Evolutionary conservation across 2,113 vertebrate species (phyloP).

Genomic region (Ctenodactylus gundi): DNA sequence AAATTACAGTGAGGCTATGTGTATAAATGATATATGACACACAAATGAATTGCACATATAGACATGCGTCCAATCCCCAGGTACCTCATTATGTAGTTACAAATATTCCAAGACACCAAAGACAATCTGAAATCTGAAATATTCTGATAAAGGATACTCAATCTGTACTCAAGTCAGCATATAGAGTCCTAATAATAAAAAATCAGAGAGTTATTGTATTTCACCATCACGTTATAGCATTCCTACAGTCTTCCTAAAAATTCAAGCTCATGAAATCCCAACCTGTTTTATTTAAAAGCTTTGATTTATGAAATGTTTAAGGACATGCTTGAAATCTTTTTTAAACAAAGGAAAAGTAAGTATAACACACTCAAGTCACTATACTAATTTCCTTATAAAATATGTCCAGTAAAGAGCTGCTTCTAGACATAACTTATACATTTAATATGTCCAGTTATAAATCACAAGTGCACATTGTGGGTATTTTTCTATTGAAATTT

Average conservation of each 20-base stretch:
- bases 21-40: not conserved
- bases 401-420: slow-evolving; percentile 65
- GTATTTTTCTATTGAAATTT: slow-evolving; percentile 76
- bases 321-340: slow-evolving; percentile 25
- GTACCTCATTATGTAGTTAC: not conserved
- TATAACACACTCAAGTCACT: slow-evolving; percentile 54
- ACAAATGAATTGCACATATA: not conserved
- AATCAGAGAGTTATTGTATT: not conserved
- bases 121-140: not conserved
- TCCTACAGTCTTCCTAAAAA: not conserved
- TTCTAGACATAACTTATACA: slow-evolving; percentile 4
- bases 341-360: slow-evolving; percentile 35
- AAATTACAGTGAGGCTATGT: not conserved
- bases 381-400: slow-evolving; percentile 67
- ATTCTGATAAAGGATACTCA: not conserved
- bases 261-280: not conserved
- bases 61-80: not conserved
- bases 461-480: slow-evolving; percentile 71
- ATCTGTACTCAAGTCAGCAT: not conserved
- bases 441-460: slow-evolving; percentile 65
- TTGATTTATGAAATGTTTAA: not conserved
- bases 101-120: not conserved
- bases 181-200: too few species aligned
- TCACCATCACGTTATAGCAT: not conserved
- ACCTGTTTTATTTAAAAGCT: not conserved